phyloP scores from a whole-genome alignment of 2,797 vertebrate species.

The Holocentrus rufus region DNA sequence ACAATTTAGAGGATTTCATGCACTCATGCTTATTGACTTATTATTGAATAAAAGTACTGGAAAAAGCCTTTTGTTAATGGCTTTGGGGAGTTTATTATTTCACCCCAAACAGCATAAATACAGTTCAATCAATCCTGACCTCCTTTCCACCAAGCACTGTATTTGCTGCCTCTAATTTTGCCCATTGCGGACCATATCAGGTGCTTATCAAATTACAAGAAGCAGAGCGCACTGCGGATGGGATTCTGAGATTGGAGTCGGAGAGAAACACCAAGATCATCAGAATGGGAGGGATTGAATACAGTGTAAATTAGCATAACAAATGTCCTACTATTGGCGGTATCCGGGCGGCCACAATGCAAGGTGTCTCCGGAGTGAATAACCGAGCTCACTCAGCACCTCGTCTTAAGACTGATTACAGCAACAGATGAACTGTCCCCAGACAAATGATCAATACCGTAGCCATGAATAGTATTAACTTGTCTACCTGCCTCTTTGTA shows the following conservation, averaged over 20 bases:
- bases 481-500: conserved; percentile 42
- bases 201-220: conserved; percentile 47
- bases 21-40: neutral
- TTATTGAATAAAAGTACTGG: neutral
- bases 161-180: conserved; percentile 48
- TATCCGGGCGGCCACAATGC: conserved; percentile 34
- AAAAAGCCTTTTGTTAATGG: neutral
- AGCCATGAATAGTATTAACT: conserved; percentile 27
- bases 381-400: conserved; percentile 53
- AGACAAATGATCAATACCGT: conserved; percentile 51
- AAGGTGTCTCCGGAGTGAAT: conserved; percentile 58
- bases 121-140: conserved; percentile 49
- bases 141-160: conserved; percentile 7
- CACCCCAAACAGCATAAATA: conserved; percentile 15
- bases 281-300: conserved; percentile 41
- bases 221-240: conserved; percentile 21
- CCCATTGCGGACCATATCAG: conserved; percentile 22
- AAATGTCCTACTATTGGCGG: conserved; percentile 54
- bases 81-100: conserved; percentile 29
- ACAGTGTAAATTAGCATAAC: conserved; percentile 53
- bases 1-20: conserved; percentile 17
- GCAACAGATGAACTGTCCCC: conserved; percentile 41
- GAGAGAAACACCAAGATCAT: conserved; percentile 37
- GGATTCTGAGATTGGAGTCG: conserved; percentile 4
- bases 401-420: conserved; percentile 56